Base-by-base conservation (phyloP, 2,113 vertebrate genomes). In the Tinamus guttatus region DNA sequence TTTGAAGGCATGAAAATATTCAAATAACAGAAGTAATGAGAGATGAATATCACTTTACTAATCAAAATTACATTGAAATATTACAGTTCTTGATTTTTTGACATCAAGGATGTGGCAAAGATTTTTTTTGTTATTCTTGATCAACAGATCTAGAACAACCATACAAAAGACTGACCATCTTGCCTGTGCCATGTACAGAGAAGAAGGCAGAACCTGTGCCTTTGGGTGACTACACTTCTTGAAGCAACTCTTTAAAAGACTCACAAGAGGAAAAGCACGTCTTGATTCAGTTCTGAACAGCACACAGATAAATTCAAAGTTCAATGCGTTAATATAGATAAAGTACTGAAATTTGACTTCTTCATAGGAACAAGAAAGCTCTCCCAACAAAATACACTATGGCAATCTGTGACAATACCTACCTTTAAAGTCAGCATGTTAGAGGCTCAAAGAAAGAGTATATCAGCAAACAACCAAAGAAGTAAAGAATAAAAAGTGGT, bases 261-360 rank as follows among this genome's bases (percentile, higher is more conserved):
- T 67, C 4, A 0, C 19, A 70, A 32, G 25, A 70, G 8, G 28
- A 84, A 78, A 86, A 63, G 2, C 5, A 78, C 1, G 0, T 56
- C 10, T 73, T 65, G 13, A 81, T 43, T 8, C 18, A 41, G 1
- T 71, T 81, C 45, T 67, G 93, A 74, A 47, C 11, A 84, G 21
- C 4, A 87, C 5, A 69, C n/a, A n/a, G 13, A 67, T 43, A 2
- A 87, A 65, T 52, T 43, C 8, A 62, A 32, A 49, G 3, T 34
- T 84, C 22, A 91, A 7, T 34, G 12, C 62, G 17, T 20, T 76
- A 81, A 58, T 27, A 84, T 14, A 6, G 15, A 64, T 32, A 25
- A 83, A 81, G 3, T 41, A 84, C 47, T 74, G 49, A 83, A 56
- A 86, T 64, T 60, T 32, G 41, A 1, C 7, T 74, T 9, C 6